Evolutionary conservation across 2,113 vertebrate species (phyloP), one percentile per base, ranked within the genome.

Genomic region (Leuciscus idus): DNA sequence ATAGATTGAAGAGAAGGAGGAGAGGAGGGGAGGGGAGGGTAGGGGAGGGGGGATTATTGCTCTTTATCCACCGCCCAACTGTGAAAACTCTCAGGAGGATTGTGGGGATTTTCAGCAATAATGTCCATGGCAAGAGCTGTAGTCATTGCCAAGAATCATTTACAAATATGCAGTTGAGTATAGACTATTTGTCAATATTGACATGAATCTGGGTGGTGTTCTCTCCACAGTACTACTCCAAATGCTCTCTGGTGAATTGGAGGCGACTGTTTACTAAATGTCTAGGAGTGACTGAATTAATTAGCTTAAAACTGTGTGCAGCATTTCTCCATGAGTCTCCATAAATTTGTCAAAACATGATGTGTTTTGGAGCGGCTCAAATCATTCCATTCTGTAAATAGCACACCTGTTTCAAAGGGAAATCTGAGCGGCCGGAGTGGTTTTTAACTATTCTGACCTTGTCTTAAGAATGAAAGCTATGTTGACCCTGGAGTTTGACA

Each of bases 171-270:
- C 66, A 74, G 33, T 79, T 68, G 66, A 66, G 11, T 83, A 77
- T 79, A 85, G 66, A 59, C 59, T 82, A 12, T 83, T 87, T 87
- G 80, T 87, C 85, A 87, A 83, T 83, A 83, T 83, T 83, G 80
- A 76, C 70, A 55, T 83, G 85, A 81, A 62, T 62, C n/a, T 74
- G 84, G 84, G 84, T 81, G 84, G 77, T n/a, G 79, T 74, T 86
- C 79, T 52, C 55, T 86, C 85, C 74, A 59, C 57, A 83, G 81
- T 68, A 83, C 81, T 72, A 17, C 66, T 83, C 55, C 73, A 75
- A 86, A 76, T 43, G 62, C 80, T 87, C 87, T 84, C 83, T 84
- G 75, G 82, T 84, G 82, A 80, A 80, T 84, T 87, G 75, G 66
- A 48, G 77, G 70, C 61, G 83, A 81, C 84, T 88, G 59, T 88